These are phyloP conservation scores for Pandion haliaetus DNA, from an alignment of 2,113 vertebrate species.

Conservation along the genomic window DNA sequence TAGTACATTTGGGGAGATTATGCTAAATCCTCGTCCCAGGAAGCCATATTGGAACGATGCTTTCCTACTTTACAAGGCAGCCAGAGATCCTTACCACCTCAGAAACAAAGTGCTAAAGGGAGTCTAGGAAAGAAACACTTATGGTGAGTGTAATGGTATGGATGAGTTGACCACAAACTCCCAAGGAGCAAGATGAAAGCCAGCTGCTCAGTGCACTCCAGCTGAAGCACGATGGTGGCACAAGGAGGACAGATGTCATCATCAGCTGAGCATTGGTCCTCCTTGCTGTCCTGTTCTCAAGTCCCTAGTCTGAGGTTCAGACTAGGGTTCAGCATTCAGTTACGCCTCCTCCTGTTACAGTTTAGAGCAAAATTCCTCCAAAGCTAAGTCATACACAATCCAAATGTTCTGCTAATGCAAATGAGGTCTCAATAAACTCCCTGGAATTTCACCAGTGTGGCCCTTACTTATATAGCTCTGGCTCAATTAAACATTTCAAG, in stretches of 20 bases:
- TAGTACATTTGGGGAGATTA: slow-evolving; percentile 21
- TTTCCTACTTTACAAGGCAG: background rate
- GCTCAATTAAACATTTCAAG: background rate
- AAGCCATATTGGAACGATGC: fast-evolving
- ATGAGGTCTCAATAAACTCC: background rate
- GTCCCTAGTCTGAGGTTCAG: background rate
- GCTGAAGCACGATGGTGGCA: background rate
- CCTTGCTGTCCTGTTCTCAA: background rate
- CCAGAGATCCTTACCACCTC: background rate
- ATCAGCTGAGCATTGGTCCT: fast-evolving
- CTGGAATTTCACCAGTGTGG: background rate
- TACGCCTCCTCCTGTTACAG: background rate
- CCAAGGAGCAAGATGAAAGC: background rate
- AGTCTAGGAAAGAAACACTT: background rate
- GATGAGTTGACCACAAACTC: background rate
- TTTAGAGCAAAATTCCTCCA: background rate
- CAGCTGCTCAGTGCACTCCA: background rate
- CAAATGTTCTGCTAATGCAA: background rate
- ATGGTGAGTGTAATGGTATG: background rate
- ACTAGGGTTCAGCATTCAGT: background rate
- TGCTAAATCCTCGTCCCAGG: background rate
- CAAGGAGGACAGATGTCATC: background rate
- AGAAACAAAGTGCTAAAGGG: background rate
- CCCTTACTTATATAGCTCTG: background rate
- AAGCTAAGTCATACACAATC: background rate